Percentiles rank a stretch among this genome's conserved stretches.
Conservation (phyloP, 2,113 vertebrate genomes). For the Larimichthys polyactis region DNA sequence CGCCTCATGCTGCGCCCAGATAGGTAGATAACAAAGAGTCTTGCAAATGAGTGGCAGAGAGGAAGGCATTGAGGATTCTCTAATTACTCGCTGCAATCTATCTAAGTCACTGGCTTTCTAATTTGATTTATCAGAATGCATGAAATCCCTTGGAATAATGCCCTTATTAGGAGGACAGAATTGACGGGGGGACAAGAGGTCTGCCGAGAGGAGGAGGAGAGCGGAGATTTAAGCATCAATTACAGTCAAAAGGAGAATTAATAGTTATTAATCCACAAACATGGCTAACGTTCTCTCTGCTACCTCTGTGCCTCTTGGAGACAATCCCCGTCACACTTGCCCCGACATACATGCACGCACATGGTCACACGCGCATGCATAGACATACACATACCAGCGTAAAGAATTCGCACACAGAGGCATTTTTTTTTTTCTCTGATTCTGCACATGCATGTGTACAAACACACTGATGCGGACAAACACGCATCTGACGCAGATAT, state of each 20-base stretch:
- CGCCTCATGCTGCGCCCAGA: slow-evolving; percentile 77
- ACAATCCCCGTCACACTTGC: slow-evolving; percentile 37
- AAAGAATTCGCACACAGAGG: background rate
- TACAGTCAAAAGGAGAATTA: slow-evolving; percentile 85
- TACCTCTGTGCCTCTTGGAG: slow-evolving; percentile 52
- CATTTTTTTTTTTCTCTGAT: background rate
- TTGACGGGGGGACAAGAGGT: slow-evolving; percentile 83
- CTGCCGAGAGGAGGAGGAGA: slow-evolving; percentile 72
- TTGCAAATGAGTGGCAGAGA: slow-evolving; percentile 84
- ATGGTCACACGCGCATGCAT: background rate
- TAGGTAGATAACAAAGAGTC: slow-evolving; percentile 84
- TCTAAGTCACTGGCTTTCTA: slow-evolving; percentile 86
- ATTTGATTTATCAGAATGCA: slow-evolving; percentile 88
- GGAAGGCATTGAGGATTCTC: slow-evolving; percentile 83
- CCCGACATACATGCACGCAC: background rate
- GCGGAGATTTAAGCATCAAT: slow-evolving; percentile 84
- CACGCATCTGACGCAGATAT: background rate
- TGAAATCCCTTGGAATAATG: slow-evolving; percentile 83
- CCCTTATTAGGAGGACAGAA: slow-evolving; percentile 84
- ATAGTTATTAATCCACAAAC: slow-evolving; percentile 85
- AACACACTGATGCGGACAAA: background rate
- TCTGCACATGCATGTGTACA: background rate
- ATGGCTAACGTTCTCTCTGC: slow-evolving; percentile 56
- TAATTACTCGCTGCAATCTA: slow-evolving; percentile 86
- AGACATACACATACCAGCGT: background rate